Base-by-base conservation (phyloP, 2,113 vertebrate genomes). In the Onychorhynchus coronatus region DNA sequence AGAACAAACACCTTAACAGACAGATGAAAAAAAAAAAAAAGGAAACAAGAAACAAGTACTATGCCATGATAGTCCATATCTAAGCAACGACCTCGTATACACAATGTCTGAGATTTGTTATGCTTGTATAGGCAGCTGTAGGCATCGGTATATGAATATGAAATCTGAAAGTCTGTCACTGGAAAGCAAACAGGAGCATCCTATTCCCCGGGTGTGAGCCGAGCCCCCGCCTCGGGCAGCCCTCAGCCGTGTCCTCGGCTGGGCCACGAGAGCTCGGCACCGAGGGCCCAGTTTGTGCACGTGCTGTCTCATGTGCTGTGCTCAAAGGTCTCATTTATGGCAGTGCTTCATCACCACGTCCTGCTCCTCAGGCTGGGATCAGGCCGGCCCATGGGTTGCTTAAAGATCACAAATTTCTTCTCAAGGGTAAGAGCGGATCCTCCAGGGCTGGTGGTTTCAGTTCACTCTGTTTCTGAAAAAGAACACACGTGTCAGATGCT, bases 381-480 rank as follows among this genome's bases (percentile, higher is more conserved):
- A 93, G 89, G 91, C 91, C 1, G 59, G 93, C 95, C 91, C 92
- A n/a, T 42, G 93, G 95, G 62, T 35, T 72, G 91, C 90, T 61
- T 31, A 52, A 93, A 93, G 61, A 89, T 41, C 91, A 89, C 91
- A 55, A 5, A 28, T 75, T 92, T 97, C 94, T 92, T 97, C 97
- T 82, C 81, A 84, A 91, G 89, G 85, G 63, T 93, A 94, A 89
- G n/a, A 95, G 89, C 22, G 8, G 85, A 94, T 97, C 97, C 96
- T 97, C 96, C 30, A 2, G 65, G 88, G 91, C 78, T 81, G 84
- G 53, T 81, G 44, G 52, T 53, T 95, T 90, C 47, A 28, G 67
- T 94, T 98, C 98, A 98, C 79, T 98, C 98, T 68, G 97, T 95
- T 97, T 98, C 98, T 98, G 97, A 87, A 97, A 97, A 91, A 97